phyloP scores from a whole-genome alignment of 37 sponge, comb jelly and placozoan species.

The Hormiphora californensis region DNA sequence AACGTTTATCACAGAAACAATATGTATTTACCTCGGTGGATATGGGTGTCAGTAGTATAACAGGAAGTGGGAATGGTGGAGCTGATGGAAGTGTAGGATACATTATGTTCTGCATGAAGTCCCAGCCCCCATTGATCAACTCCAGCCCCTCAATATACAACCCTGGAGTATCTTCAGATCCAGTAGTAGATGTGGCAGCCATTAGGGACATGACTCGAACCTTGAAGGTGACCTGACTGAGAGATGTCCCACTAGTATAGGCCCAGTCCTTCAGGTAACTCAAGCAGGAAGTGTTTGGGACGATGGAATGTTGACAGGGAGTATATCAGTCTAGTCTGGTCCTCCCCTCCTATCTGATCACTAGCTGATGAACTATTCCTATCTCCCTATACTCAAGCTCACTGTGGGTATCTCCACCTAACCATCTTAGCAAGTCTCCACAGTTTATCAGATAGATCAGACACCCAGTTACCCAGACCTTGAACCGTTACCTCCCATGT shows the following conservation, averaged over 20 bases:
- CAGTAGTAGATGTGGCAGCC: not conserved
- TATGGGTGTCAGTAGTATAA: not conserved
- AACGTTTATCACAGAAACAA: no score
- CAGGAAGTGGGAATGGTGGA: constrained; percentile 47
- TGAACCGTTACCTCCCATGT: not conserved
- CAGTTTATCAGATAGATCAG: constrained; percentile 3
- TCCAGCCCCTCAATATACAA: constrained; percentile 16
- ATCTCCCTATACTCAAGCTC: no score
- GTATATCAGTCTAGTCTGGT: not conserved
- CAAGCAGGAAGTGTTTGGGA: constrained; percentile 15
- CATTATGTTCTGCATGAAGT: constrained; percentile 16
- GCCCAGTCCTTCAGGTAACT: constrained; percentile 47
- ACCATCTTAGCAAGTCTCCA: constrained; percentile 14
- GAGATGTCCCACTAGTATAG: not conserved
- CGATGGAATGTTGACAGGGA: not conserved
- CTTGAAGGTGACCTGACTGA: constrained; percentile 13
- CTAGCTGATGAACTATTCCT: not conserved
- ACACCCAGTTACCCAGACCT: constrained; percentile 28
- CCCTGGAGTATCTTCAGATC: no score
- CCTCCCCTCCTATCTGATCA: no score
- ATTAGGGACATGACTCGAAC: not conserved
- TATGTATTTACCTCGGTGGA: not conserved
- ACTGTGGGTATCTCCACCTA: no score
- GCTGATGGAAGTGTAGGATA: constrained; percentile 34
- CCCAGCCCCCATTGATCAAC: constrained; percentile 35